phyloP scores from a whole-genome alignment of 2,797 vertebrate species.

The Lithobates pipiens region DNA sequence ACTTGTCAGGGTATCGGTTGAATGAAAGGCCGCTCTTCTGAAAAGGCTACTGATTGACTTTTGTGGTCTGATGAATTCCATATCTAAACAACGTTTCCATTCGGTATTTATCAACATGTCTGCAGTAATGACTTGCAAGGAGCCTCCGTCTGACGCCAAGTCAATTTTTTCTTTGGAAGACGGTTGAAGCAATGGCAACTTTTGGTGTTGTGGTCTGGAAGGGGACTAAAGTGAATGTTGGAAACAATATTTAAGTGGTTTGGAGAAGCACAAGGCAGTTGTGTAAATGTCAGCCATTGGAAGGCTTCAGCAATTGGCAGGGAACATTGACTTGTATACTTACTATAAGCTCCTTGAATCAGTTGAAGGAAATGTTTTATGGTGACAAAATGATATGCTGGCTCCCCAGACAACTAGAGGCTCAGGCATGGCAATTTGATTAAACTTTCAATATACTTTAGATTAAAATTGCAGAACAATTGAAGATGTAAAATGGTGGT shows the following conservation, averaged over 20 bases:
- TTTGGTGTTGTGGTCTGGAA: slow-evolving; percentile 18
- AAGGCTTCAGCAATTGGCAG: slow-evolving; percentile 1
- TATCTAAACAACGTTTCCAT: background rate
- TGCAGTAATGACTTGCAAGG: background rate
- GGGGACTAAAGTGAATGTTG: slow-evolving; percentile 4
- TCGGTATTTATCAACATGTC: background rate
- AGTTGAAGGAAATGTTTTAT: too few species aligned
- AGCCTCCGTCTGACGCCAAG: slow-evolving; percentile 12
- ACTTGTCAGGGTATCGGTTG: background rate
- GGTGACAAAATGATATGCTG: too few species aligned
- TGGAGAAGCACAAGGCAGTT: slow-evolving; percentile 3
- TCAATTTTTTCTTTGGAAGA: slow-evolving; percentile 2
- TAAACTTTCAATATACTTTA: too few species aligned
- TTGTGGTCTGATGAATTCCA: background rate
- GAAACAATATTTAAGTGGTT: background rate
- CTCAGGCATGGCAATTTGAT: too few species aligned
- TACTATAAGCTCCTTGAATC: too few species aligned
- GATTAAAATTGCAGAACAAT: too few species aligned
- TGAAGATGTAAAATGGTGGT: too few species aligned
- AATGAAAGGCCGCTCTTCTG: background rate
- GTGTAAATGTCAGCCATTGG: background rate
- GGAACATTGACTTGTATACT: background rate
- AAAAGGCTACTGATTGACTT: background rate
- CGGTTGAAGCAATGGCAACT: background rate
- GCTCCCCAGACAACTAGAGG: too few species aligned